Conservation (phyloP, 2,113 vertebrate species). For the Cervus canadensis region DNA sequence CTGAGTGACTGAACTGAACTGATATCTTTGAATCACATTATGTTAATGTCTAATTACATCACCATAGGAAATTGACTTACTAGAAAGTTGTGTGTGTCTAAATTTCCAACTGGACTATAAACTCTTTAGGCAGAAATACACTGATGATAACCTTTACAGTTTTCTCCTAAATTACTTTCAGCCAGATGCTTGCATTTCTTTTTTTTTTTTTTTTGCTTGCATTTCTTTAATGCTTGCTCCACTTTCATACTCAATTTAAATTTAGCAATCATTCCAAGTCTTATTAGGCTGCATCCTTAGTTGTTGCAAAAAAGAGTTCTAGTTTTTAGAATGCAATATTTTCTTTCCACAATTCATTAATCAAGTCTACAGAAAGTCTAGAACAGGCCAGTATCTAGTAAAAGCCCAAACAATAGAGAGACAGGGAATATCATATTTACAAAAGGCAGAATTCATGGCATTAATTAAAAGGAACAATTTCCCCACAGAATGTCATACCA, state of each 20-base stretch:
- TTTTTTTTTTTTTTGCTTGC: neutral
- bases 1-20: neutral
- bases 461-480: neutral
- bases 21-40: neutral
- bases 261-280: neutral
- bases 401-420: neutral
- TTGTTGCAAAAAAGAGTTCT: neutral
- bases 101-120: neutral
- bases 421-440: neutral
- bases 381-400: neutral
- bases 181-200: neutral
- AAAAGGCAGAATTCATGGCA: neutral
- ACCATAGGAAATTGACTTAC: neutral
- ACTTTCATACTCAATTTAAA: slow-evolving; percentile 23
- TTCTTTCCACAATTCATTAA: neutral
- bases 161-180: neutral
- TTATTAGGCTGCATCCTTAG: neutral
- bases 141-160: neutral
- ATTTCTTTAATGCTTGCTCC: neutral
- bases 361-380: neutral
- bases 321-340: neutral
- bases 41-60: neutral
- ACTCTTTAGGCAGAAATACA: neutral
- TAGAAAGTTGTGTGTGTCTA: neutral
- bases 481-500: neutral